Evolutionary conservation across 2,113 vertebrate species (phyloP).

Genomic region (Ranitomeya imitator): DNA sequence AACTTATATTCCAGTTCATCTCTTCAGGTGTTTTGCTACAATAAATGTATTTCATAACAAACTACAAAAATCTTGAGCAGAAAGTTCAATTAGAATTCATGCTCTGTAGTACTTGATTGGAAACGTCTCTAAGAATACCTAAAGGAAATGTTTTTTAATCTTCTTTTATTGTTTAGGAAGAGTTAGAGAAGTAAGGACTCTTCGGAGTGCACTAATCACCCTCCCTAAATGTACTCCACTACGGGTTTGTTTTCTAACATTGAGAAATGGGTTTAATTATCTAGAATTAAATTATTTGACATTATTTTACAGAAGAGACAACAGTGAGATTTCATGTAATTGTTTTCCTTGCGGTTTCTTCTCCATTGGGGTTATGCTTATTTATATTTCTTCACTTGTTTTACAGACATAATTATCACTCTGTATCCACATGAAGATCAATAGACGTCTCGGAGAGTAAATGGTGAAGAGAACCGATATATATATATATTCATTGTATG

Average conservation of each 20-base stretch:
- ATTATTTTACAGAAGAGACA: slow-evolving; percentile 44
- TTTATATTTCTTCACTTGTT: slow-evolving; percentile 4
- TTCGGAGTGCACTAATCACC: slow-evolving; percentile 35
- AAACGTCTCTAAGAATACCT: slow-evolving; percentile 21
- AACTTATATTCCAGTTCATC: too few species aligned
- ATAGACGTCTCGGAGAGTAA: not conserved
- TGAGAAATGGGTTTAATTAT: slow-evolving; percentile 55
- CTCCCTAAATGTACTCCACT: slow-evolving; percentile 17
- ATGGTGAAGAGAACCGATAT: not conserved
- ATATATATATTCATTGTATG: not conserved
- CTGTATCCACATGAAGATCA: not conserved
- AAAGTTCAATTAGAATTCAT: slow-evolving; percentile 23
- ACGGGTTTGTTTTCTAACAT: slow-evolving; percentile 12
- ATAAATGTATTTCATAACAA: not conserved
- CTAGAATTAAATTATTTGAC: slow-evolving; percentile 48
- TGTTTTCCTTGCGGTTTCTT: slow-evolving; percentile 13
- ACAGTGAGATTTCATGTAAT: slow-evolving; percentile 20
- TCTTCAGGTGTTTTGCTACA: not conserved
- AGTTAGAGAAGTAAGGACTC: slow-evolving; percentile 16
- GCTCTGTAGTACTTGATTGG: not conserved
- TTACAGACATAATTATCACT: slow-evolving; percentile 16
- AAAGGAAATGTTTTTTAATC: slow-evolving; percentile 48
- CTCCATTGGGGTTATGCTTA: slow-evolving; percentile 7
- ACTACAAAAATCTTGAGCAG: not conserved
- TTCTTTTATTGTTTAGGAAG: slow-evolving; percentile 42